phyloP scores from a whole-genome alignment of 2,888 invertebrate species.

The Protophormia terraenovae region DNA sequence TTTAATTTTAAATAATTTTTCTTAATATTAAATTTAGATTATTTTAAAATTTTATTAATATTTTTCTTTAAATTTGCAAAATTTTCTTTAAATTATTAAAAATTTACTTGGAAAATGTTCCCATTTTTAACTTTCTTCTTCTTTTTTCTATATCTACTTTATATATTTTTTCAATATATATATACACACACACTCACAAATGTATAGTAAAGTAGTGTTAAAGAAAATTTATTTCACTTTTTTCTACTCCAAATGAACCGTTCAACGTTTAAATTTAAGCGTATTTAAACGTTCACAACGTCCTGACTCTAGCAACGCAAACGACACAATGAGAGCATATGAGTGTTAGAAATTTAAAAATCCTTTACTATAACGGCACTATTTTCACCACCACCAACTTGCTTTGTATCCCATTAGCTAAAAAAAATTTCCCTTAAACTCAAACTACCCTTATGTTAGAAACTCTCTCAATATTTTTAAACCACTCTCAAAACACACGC shows the following conservation, averaged over 20 bases:
- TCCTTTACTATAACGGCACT: constrained; percentile 71
- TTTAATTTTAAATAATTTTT: not conserved
- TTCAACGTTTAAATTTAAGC: constrained; percentile 58
- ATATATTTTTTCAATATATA: constrained; percentile 31
- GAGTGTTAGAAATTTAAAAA: constrained; percentile 70
- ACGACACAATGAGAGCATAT: constrained; percentile 78
- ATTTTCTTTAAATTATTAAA: constrained; percentile 2
- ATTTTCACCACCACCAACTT: constrained; percentile 69
- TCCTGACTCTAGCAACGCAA: constrained; percentile 81
- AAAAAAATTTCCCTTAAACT: constrained; percentile 35
- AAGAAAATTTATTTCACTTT: constrained; percentile 64
- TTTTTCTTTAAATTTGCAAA: not conserved
- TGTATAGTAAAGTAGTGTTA: constrained; percentile 52
- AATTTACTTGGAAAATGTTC: constrained; percentile 52
- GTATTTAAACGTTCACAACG: constrained; percentile 71
- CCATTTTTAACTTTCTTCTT: constrained; percentile 37
- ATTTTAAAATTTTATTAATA: not conserved
- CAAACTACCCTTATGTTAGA: constrained; percentile 31
- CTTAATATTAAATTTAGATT: not conserved
- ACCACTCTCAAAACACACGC: not conserved
- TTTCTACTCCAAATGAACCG: constrained; percentile 55
- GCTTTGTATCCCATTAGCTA: too few species aligned
- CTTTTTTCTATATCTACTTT: constrained; percentile 64
- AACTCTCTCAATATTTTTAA: not conserved
- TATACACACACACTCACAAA: constrained; percentile 38